phyloP scores from a whole-genome alignment of 2,888 invertebrate genomes.

The Spodoptera picta region DNA sequence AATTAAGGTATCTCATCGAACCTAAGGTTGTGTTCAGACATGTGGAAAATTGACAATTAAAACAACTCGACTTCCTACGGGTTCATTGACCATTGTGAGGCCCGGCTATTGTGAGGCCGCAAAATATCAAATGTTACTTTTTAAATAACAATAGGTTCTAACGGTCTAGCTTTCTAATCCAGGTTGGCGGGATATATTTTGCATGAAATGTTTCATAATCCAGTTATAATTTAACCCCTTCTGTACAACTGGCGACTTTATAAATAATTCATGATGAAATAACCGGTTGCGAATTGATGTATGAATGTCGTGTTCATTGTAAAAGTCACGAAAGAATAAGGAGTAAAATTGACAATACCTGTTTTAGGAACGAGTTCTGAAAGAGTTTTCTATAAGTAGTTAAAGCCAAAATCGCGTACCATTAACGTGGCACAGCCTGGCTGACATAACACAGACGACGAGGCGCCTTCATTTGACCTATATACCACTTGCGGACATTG shows the following conservation, averaged over 20 bases:
- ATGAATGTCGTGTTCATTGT: slow-evolving; percentile 48
- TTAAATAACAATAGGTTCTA: slow-evolving; percentile 62
- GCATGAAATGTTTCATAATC: slow-evolving; percentile 64
- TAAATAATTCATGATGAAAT: slow-evolving; percentile 72
- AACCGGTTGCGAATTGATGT: slow-evolving; percentile 70
- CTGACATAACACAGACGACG: slow-evolving; percentile 82
- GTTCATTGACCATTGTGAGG: slow-evolving; percentile 61
- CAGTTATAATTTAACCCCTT: slow-evolving; percentile 72
- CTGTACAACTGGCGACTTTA: slow-evolving; percentile 54
- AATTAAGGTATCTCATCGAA: slow-evolving; percentile 70
- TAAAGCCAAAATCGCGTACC: slow-evolving; percentile 68
- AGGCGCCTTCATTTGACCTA: slow-evolving; percentile 86
- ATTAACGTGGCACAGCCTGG: slow-evolving; percentile 62
- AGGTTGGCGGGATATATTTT: slow-evolving; percentile 61
- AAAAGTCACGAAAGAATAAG: slow-evolving; percentile 61
- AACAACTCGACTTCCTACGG: slow-evolving; percentile 55
- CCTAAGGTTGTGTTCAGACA: slow-evolving; percentile 67
- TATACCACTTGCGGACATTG: slow-evolving; percentile 82
- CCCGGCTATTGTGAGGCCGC: slow-evolving; percentile 54
- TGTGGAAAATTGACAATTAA: slow-evolving; percentile 58
- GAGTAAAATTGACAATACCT: slow-evolving; percentile 64
- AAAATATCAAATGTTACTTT: slow-evolving; percentile 65
- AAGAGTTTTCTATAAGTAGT: slow-evolving; percentile 66
- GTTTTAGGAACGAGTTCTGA: slow-evolving; percentile 67
- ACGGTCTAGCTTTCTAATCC: slow-evolving; percentile 66